Conservation (phyloP, 2,888 invertebrate genomes). For the Nephrotoma guestfalica region DNA sequence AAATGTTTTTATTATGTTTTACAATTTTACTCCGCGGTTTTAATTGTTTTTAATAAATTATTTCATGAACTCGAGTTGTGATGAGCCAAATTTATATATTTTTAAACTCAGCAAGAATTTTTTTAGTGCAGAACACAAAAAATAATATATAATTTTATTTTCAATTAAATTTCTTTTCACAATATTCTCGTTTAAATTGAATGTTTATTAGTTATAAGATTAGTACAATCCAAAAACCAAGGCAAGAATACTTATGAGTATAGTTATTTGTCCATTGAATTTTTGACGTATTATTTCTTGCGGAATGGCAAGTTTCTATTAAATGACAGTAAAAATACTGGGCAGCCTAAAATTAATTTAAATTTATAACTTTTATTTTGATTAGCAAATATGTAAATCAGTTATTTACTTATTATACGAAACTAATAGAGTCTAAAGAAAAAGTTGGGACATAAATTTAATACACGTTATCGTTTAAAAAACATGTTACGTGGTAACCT, state of each 20-base stretch:
- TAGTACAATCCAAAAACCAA: background rate
- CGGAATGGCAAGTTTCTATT: no score
- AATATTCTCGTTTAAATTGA: background rate
- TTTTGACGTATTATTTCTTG: background rate
- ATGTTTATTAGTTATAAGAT: background rate
- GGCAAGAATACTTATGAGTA: background rate
- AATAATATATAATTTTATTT: background rate
- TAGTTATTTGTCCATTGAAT: background rate
- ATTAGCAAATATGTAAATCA: no score
- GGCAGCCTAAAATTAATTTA: no score
- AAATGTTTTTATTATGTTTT: background rate
- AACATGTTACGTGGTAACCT: no score
- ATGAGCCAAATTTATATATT: background rate
- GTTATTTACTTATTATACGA: no score
- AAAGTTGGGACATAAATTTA: no score
- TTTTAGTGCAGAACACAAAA: background rate
- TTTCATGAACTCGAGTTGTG: background rate
- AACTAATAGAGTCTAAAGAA: no score
- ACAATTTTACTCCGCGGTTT: background rate
- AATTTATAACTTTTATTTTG: no score
- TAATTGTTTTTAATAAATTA: background rate
- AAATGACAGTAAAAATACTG: no score
- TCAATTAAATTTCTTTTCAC: background rate
- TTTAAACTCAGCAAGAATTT: background rate
- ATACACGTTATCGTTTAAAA: no score